phyloP scores from a whole-genome alignment of 2,797 vertebrate genomes.

The Phrynocephalus forsythii region DNA sequence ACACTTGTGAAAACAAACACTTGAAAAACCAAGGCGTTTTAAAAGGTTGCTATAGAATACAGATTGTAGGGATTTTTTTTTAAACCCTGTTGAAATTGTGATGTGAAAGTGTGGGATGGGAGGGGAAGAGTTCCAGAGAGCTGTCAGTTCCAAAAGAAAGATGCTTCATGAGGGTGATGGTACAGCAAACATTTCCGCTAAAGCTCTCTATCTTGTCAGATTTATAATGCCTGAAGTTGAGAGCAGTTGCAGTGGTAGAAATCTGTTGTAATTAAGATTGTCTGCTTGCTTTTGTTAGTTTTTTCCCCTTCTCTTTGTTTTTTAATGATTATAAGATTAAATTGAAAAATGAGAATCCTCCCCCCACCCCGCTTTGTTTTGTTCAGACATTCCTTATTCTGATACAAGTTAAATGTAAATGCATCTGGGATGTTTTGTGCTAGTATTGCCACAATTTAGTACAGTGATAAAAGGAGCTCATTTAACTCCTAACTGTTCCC shows the following conservation, averaged over 20 bases:
- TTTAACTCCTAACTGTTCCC: slow-evolving; percentile 59
- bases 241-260: neutral
- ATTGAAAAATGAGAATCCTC: neutral
- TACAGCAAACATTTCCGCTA: neutral
- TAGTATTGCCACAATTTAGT: slow-evolving; percentile 55
- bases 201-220: neutral
- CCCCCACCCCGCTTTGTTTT: neutral
- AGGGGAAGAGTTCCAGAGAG: neutral
- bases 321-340: neutral
- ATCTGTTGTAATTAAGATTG: neutral
- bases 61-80: neutral
- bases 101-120: neutral
- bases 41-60: neutral
- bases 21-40: neutral
- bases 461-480: slow-evolving; percentile 58
- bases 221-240: neutral
- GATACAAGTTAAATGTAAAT: slow-evolving; percentile 60
- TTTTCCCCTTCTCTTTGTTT: neutral
- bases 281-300: neutral
- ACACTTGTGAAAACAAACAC: neutral
- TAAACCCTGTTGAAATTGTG: neutral
- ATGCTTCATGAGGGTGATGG: neutral
- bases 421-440: slow-evolving; percentile 58
- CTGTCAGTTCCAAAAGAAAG: neutral
- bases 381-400: neutral